These are phyloP conservation scores for Brachionus sp. DNA, from an alignment of 1,140 invertebrate genomes.

Conservation along the genomic window DNA sequence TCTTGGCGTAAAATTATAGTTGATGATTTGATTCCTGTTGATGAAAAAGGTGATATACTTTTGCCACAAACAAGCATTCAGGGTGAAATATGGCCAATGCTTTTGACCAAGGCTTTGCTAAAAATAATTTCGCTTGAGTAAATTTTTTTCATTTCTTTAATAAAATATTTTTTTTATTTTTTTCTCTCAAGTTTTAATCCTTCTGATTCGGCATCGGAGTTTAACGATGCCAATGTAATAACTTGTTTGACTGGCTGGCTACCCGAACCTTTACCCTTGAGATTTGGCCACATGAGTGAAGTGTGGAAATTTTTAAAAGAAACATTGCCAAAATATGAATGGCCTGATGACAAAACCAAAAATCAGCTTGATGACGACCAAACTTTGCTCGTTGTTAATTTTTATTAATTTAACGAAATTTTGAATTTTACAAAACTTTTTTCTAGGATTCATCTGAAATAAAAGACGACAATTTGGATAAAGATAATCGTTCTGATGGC, in stretches of 20 bases:
- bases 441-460: conserved; percentile 47
- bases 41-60: conserved; percentile 55
- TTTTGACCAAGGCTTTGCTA: conserved; percentile 58
- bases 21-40: conserved; percentile 58
- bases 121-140: conserved; percentile 60
- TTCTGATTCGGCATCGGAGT: conserved; percentile 50
- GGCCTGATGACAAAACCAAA: conserved; percentile 53
- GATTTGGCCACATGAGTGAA: conserved; percentile 54
- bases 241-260: conserved; percentile 59
- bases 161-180: background rate
- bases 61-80: conserved; percentile 53
- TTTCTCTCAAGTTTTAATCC: background rate
- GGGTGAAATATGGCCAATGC: conserved; percentile 60
- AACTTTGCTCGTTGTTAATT: conserved; percentile 40
- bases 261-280: conserved; percentile 58
- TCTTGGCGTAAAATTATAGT: conserved; percentile 59
- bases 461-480: conserved; percentile 50
- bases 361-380: conserved; percentile 50
- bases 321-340: conserved; percentile 54
- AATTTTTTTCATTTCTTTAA: conserved; percentile 47
- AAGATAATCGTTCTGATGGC: conserved; percentile 50
- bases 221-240: conserved; percentile 58
- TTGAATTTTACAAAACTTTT: background rate
- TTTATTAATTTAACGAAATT: conserved; percentile 39
- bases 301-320: conserved; percentile 55